Conservation (phyloP, 2,797 vertebrate genomes). For the Coreius guichenoti region DNA sequence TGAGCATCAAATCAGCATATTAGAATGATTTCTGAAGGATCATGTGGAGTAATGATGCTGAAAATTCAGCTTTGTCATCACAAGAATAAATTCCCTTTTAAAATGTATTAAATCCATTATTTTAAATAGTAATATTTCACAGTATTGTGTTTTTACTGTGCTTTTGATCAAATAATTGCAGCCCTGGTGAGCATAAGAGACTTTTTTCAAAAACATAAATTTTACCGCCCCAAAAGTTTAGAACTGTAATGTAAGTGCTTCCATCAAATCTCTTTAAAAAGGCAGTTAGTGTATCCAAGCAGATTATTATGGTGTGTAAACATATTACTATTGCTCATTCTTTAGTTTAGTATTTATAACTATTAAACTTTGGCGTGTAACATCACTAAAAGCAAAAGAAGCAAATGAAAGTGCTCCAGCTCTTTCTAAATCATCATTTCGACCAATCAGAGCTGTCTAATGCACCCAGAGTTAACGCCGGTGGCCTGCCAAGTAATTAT, state of each 20-base stretch:
- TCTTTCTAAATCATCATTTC: not conserved
- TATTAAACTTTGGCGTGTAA: not conserved
- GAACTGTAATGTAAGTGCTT: not conserved
- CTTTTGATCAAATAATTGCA: not conserved
- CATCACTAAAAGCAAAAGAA: not conserved
- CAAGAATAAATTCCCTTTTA: not conserved
- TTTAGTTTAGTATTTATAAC: not conserved
- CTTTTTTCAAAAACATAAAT: not conserved
- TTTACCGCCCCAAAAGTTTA: not conserved
- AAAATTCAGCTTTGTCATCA: too few species aligned
- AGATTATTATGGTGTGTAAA: not conserved
- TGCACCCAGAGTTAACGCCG: not conserved
- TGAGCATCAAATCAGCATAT: not conserved
- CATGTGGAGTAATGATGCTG: too few species aligned
- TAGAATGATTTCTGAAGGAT: too few species aligned
- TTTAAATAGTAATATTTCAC: not conserved
- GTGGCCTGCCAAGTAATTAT: slow-evolving; percentile 7
- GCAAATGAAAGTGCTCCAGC: not conserved
- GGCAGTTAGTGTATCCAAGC: not conserved
- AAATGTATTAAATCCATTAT: not conserved
- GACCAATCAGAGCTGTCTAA: not conserved
- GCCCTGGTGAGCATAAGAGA: not conserved
- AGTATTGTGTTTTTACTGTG: not conserved
- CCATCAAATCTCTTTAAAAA: not conserved
- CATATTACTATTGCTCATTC: not conserved